Conservation (phyloP, 2,797 vertebrate species). For the Bryconaethiops microstoma region DNA sequence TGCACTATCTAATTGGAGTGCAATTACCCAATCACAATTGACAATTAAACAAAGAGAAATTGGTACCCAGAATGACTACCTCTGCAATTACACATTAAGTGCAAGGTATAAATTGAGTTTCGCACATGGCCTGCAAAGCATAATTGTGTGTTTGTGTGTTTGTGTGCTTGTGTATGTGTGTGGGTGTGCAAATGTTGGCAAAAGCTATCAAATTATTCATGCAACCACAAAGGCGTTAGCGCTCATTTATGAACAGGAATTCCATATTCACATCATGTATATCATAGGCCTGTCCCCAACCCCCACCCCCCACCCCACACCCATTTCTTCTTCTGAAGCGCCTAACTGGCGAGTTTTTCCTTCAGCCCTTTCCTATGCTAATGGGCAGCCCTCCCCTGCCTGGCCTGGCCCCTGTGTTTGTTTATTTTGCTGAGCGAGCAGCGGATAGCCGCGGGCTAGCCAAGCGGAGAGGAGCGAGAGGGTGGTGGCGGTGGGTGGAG, state of each 20-base stretch:
- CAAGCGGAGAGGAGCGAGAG: constrained; percentile 13
- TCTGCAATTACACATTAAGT: constrained; percentile 64
- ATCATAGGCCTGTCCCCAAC: constrained; percentile 46
- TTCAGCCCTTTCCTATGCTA: constrained; percentile 70
- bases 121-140: constrained; percentile 43
- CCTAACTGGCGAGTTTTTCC: constrained; percentile 68
- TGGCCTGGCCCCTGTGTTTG: constrained; percentile 68
- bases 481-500: constrained; percentile 5
- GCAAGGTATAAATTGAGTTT: constrained; percentile 63
- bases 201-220: constrained; percentile 58
- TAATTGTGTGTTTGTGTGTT: constrained; percentile 48
- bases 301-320: too few relatives aligned
- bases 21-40: constrained; percentile 67
- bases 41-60: constrained; percentile 65
- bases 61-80: constrained; percentile 59
- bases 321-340: constrained; percentile 62
- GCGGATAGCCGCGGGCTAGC: constrained; percentile 76
- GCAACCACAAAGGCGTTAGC: constrained; percentile 50
- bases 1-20: constrained; percentile 55
- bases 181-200: constrained; percentile 33
- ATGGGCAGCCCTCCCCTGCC: constrained; percentile 54
- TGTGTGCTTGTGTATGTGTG: constrained; percentile 12
- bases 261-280: constrained; percentile 71
- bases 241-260: constrained; percentile 76
- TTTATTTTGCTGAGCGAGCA: constrained; percentile 80